A percentile compares a stretch with the other conserved stretches of the same genome.
Evolutionary conservation across 2,797 vertebrate species (phyloP).

Genomic region (Buceros bicornis): DNA sequence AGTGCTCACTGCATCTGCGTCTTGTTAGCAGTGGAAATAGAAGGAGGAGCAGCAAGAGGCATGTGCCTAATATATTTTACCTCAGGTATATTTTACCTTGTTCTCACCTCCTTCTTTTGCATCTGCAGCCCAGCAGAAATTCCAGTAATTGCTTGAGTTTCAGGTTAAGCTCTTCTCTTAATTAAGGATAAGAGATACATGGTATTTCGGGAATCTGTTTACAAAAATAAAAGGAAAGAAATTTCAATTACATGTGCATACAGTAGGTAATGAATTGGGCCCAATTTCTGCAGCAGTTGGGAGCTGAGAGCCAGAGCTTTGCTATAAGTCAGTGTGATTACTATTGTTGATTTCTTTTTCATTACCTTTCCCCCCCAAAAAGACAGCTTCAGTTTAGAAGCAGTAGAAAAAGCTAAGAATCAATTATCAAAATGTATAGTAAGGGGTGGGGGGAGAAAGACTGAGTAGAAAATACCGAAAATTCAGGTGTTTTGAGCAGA

Average conservation of each 20-base stretch:
- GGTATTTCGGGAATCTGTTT: constrained; percentile 7
- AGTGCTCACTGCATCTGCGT: background rate
- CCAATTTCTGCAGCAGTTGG: constrained; percentile 24
- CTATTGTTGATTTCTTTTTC: constrained; percentile 1
- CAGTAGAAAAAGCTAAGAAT: background rate
- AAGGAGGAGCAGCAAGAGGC: background rate
- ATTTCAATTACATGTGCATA: background rate
- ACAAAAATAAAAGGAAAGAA: background rate
- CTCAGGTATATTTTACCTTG: too few species aligned
- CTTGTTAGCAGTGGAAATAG: background rate
- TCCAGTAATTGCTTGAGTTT: constrained; percentile 12
- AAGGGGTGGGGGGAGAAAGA: background rate
- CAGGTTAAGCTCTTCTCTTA: constrained; percentile 20
- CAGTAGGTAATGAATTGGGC: background rate
- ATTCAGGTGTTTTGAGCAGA: background rate
- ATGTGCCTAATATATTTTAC: background rate
- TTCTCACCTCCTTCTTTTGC: background rate
- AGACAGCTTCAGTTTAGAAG: background rate
- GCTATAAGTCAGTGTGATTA: constrained; percentile 46
- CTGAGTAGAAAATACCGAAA: background rate
- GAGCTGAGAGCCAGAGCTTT: constrained; percentile 17
- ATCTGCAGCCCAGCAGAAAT: constrained; percentile 13
- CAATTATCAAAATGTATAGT: constrained; percentile 16
- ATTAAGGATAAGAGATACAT: constrained; percentile 10
- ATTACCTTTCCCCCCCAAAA: background rate